A percentile compares a stretch with the other conserved stretches of the same genome.
Evolutionary conservation across 2,797 vertebrate species (phyloP).

Genomic region (Hybognathus amarus): DNA sequence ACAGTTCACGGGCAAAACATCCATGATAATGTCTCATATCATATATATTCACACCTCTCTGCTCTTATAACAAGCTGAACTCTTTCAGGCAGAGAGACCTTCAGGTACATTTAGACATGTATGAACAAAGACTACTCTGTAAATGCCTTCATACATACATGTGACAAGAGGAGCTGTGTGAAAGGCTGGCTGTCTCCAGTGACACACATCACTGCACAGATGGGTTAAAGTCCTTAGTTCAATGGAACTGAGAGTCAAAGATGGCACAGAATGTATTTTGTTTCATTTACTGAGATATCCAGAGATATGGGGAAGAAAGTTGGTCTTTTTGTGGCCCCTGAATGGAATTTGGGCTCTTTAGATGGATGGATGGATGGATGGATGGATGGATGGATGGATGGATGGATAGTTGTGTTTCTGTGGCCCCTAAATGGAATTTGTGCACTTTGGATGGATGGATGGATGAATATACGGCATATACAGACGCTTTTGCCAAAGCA

Average conservation of each 20-base stretch:
- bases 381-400: no score
- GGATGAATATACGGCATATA: no score
- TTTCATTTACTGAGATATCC: neutral
- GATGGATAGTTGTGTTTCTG: no score
- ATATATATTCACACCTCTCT: neutral
- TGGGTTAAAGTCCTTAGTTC: neutral
- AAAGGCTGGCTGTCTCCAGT: constrained; percentile 6
- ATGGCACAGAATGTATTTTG: neutral
- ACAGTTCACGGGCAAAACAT: neutral
- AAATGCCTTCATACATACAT: neutral
- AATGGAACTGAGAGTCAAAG: neutral
- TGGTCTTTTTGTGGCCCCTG: neutral
- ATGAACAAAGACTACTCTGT: constrained; percentile 24
- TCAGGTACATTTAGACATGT: constrained; percentile 28
- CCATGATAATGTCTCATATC: neutral
- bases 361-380: no score
- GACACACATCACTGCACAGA: constrained; percentile 17
- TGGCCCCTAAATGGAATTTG: no score
- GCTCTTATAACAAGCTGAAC: neutral
- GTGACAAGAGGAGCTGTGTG: neutral
- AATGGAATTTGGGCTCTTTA: neutral
- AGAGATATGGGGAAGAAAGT: neutral
- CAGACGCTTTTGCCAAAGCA: no score
- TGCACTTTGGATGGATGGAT: no score
- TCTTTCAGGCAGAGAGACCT: neutral